Evolutionary conservation across 2,113 vertebrate species (phyloP).

Genomic region (Odocoileus virginianus): DNA sequence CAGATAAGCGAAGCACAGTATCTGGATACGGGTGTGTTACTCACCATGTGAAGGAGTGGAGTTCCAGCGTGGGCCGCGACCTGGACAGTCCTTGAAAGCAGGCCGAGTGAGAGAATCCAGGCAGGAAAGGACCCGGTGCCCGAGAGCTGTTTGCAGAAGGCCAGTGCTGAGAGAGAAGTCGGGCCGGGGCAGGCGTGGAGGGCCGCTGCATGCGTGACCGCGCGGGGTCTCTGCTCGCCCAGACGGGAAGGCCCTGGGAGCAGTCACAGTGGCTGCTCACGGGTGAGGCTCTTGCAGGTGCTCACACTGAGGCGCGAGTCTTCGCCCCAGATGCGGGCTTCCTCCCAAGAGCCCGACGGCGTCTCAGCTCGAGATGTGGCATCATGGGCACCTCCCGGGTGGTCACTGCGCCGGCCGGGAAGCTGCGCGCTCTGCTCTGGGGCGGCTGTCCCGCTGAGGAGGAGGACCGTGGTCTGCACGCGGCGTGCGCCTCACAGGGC

Average conservation of each 20-base stretch:
- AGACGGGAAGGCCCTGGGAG: not conserved
- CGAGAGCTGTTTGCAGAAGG: not conserved
- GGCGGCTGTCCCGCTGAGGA: not conserved
- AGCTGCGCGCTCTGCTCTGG: not conserved
- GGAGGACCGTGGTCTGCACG: not conserved
- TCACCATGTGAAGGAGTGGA: not conserved
- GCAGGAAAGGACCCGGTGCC: not conserved
- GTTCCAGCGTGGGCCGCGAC: not conserved
- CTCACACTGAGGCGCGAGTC: not conserved
- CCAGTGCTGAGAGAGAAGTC: not conserved
- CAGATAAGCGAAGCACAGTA: not conserved
- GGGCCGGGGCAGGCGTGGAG: not conserved
- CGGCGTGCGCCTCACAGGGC: fast-evolving
- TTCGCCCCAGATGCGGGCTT: not conserved
- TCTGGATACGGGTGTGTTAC: no score
- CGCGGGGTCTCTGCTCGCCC: not conserved
- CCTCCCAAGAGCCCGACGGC: not conserved
- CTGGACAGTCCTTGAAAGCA: not conserved
- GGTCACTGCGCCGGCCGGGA: not conserved
- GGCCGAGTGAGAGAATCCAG: not conserved
- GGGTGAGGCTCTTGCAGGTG: no score
- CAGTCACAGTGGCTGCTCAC: no score
- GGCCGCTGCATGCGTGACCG: not conserved
- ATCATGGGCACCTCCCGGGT: not conserved
- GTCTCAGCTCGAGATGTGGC: not conserved